These are phyloP conservation scores for Drosophila nikananu DNA, from an alignment of 1,140 invertebrate genomes.

Conservation along the genomic window DNA sequence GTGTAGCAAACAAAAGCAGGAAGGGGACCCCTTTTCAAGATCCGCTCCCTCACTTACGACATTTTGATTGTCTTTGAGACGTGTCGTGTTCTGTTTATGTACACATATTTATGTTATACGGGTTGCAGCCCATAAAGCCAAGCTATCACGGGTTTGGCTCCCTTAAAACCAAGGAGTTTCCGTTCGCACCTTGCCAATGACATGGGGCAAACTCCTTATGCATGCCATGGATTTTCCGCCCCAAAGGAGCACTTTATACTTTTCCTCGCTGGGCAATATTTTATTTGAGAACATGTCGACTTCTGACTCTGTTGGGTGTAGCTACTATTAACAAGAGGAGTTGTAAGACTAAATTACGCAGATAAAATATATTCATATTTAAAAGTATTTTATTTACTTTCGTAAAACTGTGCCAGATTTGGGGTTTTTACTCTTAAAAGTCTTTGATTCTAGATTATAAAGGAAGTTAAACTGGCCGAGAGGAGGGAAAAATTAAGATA, in stretches of 20 bases:
- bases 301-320: background rate
- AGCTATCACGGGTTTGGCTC: conserved; percentile 6
- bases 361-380: background rate
- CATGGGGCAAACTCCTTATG: background rate
- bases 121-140: conserved; percentile 27
- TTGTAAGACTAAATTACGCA: background rate
- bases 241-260: conserved; percentile 20
- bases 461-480: too few relatives aligned
- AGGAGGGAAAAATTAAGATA: background rate
- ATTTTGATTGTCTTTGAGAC: conserved; percentile 42
- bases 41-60: conserved; percentile 7
- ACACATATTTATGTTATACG: background rate
- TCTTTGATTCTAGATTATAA: background rate
- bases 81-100: conserved; percentile 27
- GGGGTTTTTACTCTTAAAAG: background rate
- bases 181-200: conserved; percentile 29
- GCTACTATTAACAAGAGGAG: too few relatives aligned
- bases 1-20: conserved; percentile 33
- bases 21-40: conserved; percentile 5
- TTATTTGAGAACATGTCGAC: conserved; percentile 17
- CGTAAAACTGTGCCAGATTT: background rate
- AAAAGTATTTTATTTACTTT: too few relatives aligned
- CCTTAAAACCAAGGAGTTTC: conserved; percentile 31
- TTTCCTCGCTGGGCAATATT: conserved; percentile 25
- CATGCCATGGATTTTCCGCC: conserved; percentile 14